Evolutionary conservation across 2,888 invertebrate genomes (phyloP).

Genomic region (Stenoptilia bipunctidactyla): DNA sequence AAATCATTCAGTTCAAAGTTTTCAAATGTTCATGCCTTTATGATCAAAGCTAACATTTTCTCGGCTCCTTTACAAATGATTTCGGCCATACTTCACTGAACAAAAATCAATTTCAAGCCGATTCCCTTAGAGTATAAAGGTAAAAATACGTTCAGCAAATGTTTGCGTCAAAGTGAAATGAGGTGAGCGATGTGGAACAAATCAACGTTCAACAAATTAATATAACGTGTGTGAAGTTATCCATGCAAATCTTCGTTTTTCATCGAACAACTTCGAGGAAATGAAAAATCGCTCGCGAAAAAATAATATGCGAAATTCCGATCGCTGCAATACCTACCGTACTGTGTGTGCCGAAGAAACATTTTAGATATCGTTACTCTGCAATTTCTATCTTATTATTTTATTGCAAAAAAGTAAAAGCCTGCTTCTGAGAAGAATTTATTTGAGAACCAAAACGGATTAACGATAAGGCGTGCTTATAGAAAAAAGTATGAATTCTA

Average conservation of each 20-base stretch:
- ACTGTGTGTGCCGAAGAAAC: too few species aligned
- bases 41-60: neutral
- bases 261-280: conserved; percentile 31
- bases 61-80: neutral
- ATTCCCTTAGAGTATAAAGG: conserved; percentile 9
- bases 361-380: too few species aligned
- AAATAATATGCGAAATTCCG: conserved; percentile 26
- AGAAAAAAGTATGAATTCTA: neutral
- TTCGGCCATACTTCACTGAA: neutral
- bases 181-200: conserved; percentile 45
- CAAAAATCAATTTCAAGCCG: neutral
- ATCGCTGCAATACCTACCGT: conserved; percentile 20
- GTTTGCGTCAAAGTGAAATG: conserved; percentile 38
- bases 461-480: conserved; percentile 4
- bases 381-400: too few species aligned
- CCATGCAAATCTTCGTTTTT: conserved; percentile 23
- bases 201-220: conserved; percentile 54
- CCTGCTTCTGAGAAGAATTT: too few species aligned
- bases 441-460: conserved; percentile 3
- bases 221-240: conserved; percentile 40
- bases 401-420: too few species aligned
- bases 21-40: neutral
- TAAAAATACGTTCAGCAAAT: conserved; percentile 21
- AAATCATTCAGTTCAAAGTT: neutral
- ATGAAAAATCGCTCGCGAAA: conserved; percentile 27